Evolutionary conservation across 2,888 invertebrate genomes (phyloP), one percentile per base, ranked within the genome.

Genomic region (Isotomurus palustris): DNA sequence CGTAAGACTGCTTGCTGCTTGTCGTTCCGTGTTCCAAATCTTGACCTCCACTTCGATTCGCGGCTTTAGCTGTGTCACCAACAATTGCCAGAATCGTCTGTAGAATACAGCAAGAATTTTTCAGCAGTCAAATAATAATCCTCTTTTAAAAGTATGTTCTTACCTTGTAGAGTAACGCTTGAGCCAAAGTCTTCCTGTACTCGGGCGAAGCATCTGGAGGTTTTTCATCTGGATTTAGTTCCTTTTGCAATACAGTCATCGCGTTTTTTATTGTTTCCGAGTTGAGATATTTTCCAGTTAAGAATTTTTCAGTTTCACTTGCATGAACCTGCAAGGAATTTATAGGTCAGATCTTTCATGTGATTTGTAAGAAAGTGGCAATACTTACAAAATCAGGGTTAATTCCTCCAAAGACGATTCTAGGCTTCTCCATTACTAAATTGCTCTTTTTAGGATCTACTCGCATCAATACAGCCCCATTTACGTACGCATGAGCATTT

Each of bases 111-210:
- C 41, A 41, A 19, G 19, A 27, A 12, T 32, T 55, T 48, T n/a
- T 8, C 21, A n/a, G 14, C 14, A 24, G n/a, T 4, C 10, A 22
- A 52, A 44, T 24, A 24, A 10, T 72, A 76, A 38, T 77, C 85
- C 62, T 65, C 72, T 41, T 76, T 73, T 72, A n/a, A 86, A 70
- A 51, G 40, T 41, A 56, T 52, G 49, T 14, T 50, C 19, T 22
- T 43, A 49, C 49, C 81, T 89, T 91, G 74, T 90, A 92, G 72
- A 91, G 85, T 19, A 91, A 76, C 5, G 84, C 81, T 54, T 85
- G 77, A 0, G 90, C 87, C 8, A 91, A 76, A n/a, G 78, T 78
- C 71, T 83, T 84, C 28, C 88, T 80, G 71, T 84, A 89, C 38
- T 76, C 77, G 0, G 86, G 83, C 0, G 83, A 80, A 0, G 86